Percentiles rank a stretch among this genome's conserved stretches.
phyloP scores from a whole-genome alignment of 2,797 vertebrate genomes.

The Taeniopygia guttata region DNA sequence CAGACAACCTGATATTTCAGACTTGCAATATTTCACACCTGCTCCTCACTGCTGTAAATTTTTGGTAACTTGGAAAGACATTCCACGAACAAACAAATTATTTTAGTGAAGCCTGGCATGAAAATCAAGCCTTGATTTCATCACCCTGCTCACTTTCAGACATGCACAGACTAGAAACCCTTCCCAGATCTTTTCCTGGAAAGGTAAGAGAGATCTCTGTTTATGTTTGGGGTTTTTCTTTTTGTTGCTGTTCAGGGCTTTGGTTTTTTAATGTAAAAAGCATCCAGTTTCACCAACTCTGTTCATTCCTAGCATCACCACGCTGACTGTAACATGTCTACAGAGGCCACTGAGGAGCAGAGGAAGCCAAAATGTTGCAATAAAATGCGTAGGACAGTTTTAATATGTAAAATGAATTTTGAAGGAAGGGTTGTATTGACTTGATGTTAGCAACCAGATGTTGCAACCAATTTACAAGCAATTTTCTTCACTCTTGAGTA shows the following conservation, averaged over 20 bases:
- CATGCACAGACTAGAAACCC: conserved; percentile 13
- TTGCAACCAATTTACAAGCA: background rate
- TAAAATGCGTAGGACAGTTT: background rate
- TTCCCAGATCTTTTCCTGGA: conserved; percentile 5
- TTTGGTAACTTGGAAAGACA: background rate
- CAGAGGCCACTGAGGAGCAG: background rate
- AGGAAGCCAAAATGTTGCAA: background rate
- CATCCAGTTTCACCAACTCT: background rate
- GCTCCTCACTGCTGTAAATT: background rate
- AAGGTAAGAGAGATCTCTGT: background rate
- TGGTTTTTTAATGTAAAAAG: background rate
- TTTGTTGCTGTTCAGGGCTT: background rate
- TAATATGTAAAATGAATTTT: background rate
- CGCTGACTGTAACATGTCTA: background rate
- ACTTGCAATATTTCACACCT: background rate
- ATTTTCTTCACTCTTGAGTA: background rate
- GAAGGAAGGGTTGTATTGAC: background rate
- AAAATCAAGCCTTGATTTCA: conserved; percentile 29
- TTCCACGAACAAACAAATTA: background rate
- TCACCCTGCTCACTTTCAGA: background rate
- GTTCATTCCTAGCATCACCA: background rate
- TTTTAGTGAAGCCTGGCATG: background rate
- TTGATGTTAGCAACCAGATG: background rate
- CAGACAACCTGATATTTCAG: background rate
- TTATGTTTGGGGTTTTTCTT: background rate